A percentile compares a stretch with the other conserved stretches of the same genome.
These are phyloP conservation scores for Tiliacea citrago DNA, from an alignment of 2,888 invertebrate species.

Conservation along the genomic window DNA sequence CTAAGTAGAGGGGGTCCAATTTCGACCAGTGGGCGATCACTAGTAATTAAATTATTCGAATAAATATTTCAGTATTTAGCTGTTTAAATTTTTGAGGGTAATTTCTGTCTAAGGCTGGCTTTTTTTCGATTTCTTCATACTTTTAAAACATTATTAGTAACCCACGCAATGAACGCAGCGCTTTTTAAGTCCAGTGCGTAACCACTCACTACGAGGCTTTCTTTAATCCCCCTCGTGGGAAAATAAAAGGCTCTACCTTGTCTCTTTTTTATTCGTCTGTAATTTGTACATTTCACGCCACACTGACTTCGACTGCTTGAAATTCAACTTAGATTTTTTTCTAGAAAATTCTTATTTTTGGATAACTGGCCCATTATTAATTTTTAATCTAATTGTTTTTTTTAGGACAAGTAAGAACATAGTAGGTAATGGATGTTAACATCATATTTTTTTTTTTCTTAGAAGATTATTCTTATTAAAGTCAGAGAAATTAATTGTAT, in stretches of 20 bases:
- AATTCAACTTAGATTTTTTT: slow-evolving; percentile 28
- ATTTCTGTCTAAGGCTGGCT: too few species aligned
- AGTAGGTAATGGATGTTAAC: background rate
- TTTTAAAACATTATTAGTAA: background rate
- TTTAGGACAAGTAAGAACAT: background rate
- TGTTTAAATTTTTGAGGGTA: too few species aligned
- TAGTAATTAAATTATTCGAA: too few species aligned
- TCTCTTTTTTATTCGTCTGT: slow-evolving; percentile 60
- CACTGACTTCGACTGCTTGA: slow-evolving; percentile 11
- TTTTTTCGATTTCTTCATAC: too few species aligned
- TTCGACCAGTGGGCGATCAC: too few species aligned
- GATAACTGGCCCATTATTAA: background rate
- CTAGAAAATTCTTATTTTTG: slow-evolving; percentile 13
- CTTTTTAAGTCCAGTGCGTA: slow-evolving; percentile 11
- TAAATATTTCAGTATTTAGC: too few species aligned
- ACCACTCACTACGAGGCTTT: slow-evolving; percentile 41
- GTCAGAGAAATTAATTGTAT: background rate
- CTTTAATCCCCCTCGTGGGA: slow-evolving; percentile 64
- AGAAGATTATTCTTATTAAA: background rate
- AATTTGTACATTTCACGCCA: slow-evolving; percentile 64
- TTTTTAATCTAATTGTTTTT: background rate
- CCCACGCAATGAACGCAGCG: background rate
- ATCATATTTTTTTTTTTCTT: too few species aligned
- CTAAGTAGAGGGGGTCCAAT: too few species aligned
- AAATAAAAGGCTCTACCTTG: slow-evolving; percentile 67